phyloP scores from a whole-genome alignment of 53 echinoderm and acorn worm genomes.

The Echinometra lucunter region DNA sequence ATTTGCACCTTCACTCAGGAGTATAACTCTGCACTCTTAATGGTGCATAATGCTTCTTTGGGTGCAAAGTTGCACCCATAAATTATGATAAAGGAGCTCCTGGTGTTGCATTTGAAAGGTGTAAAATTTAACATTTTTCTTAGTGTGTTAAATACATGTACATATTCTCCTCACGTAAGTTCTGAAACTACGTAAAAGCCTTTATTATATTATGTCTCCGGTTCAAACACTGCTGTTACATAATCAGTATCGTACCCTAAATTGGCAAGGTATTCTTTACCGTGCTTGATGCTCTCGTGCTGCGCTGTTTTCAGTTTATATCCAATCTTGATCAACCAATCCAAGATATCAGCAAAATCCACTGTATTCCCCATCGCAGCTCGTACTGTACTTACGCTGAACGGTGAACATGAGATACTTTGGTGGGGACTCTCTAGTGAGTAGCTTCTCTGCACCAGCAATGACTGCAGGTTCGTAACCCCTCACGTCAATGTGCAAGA shows the following conservation, averaged over 20 bases:
- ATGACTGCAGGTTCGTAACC: slow-evolving; percentile 84
- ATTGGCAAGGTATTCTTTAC: slow-evolving; percentile 67
- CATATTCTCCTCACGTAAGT: no score
- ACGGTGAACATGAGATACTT: slow-evolving; percentile 61
- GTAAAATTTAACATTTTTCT: no score
- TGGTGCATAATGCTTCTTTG: no score
- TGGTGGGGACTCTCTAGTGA: slow-evolving; percentile 76
- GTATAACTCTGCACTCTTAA: no score
- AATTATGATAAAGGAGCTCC: no score
- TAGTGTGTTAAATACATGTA: no score
- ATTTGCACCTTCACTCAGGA: no score
- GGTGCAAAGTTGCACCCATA: no score
- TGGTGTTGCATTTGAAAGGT: no score
- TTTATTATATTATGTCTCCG: not conserved
- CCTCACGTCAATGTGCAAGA: slow-evolving; percentile 80
- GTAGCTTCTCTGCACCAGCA: slow-evolving; percentile 74
- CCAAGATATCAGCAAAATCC: slow-evolving; percentile 72
- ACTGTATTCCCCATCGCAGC: slow-evolving; percentile 59
- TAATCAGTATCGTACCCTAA: slow-evolving; percentile 75
- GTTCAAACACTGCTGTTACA: slow-evolving; percentile 70
- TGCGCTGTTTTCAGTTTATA: slow-evolving; percentile 73
- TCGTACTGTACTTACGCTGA: slow-evolving; percentile 61
- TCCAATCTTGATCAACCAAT: slow-evolving; percentile 75
- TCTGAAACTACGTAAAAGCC: not conserved
- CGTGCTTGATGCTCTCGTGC: slow-evolving; percentile 73